Evolutionary conservation across 1,140 invertebrate species (phyloP), one percentile per base, ranked within the genome.

Genomic region (Delia radicum): DNA sequence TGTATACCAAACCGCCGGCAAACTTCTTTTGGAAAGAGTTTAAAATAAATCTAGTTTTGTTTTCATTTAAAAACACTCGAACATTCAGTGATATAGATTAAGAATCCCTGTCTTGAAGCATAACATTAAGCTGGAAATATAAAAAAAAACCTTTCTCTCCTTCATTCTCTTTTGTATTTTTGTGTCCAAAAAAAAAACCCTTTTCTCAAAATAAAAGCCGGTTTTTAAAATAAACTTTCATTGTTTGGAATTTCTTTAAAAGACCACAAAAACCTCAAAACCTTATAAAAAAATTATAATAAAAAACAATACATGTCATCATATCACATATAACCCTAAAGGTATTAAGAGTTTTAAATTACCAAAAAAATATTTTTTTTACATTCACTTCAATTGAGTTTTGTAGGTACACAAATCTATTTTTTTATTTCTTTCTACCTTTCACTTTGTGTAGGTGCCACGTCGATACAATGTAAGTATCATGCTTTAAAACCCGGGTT

Each of bases 401-500:
- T 55, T 55, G n/a, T 55, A 24, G 8, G 10, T n/a, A 55, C 2
- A 55, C 42, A 4, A 55, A 55, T 4, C 37, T 18, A 28, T 69
- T 3, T 37, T n/a, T 1, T 69, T 33, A 12, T 31, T 18, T 69
- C 29, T 31, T 21, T 67, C n/a, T 69, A 33, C 65, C 65, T 69
- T 69, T 69, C 65, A 69, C 65, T 69, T 69, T 69, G 65, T 69
- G 65, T 69, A 69, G 65, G 65, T 69, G 65, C 65, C 65, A 69
- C 65, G 65, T 69, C 33, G 12, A 33, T 37, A 69, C n/a, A n/a
- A n/a, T n/a, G n/a, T n/a, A n/a, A n/a, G n/a, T n/a, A n/a, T n/a
- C n/a, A n/a, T 55, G 48, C 2, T 18, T 5, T 18, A 21, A 21
- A n/a, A 55, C 7, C 15, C 46, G 46, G 18, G 21, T 55, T 21